These are phyloP conservation scores for Cheilosia vulpina DNA, from an alignment of 2,888 invertebrate species.

Conservation along the genomic window DNA sequence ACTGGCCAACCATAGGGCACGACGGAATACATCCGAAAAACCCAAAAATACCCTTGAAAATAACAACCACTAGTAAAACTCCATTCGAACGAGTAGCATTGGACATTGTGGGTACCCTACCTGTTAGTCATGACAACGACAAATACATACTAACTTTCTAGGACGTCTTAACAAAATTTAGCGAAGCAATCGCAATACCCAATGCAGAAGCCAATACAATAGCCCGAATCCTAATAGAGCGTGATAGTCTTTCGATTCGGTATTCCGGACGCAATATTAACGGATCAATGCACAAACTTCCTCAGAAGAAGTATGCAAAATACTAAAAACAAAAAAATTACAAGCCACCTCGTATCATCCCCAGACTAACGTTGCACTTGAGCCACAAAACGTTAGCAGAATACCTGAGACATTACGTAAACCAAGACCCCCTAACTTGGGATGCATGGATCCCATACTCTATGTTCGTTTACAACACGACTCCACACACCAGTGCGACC, in stretches of 20 bases:
- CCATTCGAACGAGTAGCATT: background rate
- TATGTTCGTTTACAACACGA: too few species aligned
- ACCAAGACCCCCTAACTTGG: background rate
- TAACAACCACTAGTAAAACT: too few species aligned
- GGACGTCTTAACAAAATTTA: constrained; percentile 12
- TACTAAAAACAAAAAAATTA: background rate
- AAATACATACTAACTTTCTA: constrained; percentile 1
- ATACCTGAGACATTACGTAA: constrained; percentile 7
- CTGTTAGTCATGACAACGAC: background rate
- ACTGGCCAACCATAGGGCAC: too few species aligned
- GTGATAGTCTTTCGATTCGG: too few species aligned
- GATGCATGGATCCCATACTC: too few species aligned
- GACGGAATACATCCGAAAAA: background rate
- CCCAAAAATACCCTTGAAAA: background rate
- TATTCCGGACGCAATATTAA: too few species aligned
- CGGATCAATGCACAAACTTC: background rate
- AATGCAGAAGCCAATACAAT: background rate
- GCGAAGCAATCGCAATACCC: background rate
- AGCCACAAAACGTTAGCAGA: background rate
- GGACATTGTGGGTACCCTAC: constrained; percentile 18
- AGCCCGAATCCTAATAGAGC: too few species aligned
- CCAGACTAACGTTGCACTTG: constrained; percentile 2
- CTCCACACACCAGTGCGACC: too few species aligned
- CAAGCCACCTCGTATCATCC: constrained; percentile 4
- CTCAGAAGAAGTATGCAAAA: constrained; percentile 7